Evolutionary conservation across 2,888 invertebrate genomes (phyloP).

Genomic region (Lomographa bimaculata): DNA sequence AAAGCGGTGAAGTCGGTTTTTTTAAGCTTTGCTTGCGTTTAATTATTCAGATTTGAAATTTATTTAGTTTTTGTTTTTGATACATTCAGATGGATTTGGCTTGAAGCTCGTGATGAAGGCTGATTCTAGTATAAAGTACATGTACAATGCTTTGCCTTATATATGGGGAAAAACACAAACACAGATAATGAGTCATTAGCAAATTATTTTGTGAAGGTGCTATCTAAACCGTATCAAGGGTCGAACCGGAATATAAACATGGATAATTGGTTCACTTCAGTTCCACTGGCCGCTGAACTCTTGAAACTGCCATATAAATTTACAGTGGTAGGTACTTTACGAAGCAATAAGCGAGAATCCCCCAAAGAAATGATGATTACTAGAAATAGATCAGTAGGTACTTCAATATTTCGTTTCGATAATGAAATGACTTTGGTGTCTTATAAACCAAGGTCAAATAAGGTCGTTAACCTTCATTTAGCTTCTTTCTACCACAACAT

Average conservation of each 20-base stretch:
- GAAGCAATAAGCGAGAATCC: slow-evolving; percentile 40
- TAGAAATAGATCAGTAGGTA: slow-evolving; percentile 19
- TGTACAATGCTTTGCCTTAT: slow-evolving; percentile 14
- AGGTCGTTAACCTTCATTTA: slow-evolving; percentile 7
- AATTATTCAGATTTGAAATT: no score
- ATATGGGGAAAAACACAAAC: no score
- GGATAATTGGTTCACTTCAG: slow-evolving; percentile 27
- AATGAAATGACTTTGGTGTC: slow-evolving; percentile 18
- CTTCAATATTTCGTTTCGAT: slow-evolving; percentile 20
- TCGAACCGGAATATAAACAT: no score
- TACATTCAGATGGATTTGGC: no score
- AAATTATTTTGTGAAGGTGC: slow-evolving; percentile 2
- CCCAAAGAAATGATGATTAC: slow-evolving; percentile 35
- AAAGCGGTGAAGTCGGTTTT: no score
- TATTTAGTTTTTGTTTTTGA: no score
- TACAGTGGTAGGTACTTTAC: slow-evolving; percentile 40
- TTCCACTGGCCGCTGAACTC: slow-evolving; percentile 18
- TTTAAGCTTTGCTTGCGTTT: no score
- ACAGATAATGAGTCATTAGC: background rate
- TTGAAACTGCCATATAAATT: slow-evolving; percentile 41
- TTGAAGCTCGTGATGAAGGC: slow-evolving; percentile 23
- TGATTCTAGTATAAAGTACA: slow-evolving; percentile 12
- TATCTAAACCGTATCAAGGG: background rate
- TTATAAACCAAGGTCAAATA: slow-evolving; percentile 8
- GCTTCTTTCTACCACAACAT: slow-evolving; percentile 6